These are phyloP conservation scores for Drosophila mettleri DNA, from an alignment of 2,888 invertebrate species.

Conservation along the genomic window DNA sequence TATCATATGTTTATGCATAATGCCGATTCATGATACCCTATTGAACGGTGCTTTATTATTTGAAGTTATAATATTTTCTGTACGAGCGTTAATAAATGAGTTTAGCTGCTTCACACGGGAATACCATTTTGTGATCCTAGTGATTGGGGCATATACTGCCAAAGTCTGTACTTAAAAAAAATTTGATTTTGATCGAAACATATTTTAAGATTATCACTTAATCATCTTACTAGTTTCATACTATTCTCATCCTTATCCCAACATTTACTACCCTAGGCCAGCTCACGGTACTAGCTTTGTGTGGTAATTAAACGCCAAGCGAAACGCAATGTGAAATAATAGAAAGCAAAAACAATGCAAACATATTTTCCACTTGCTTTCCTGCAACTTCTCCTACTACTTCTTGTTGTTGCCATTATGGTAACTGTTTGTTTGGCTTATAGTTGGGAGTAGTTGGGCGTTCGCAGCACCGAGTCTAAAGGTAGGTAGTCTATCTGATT, in stretches of 20 bases:
- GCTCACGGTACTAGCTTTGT: constrained; percentile 57
- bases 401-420: constrained; percentile 44
- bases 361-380: constrained; percentile 71
- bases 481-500: constrained; percentile 15
- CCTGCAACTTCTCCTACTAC: constrained; percentile 7
- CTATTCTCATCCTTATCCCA: constrained; percentile 19
- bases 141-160: background rate
- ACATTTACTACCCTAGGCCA: constrained; percentile 38
- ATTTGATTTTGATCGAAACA: background rate
- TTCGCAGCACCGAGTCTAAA: constrained; percentile 21
- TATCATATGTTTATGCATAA: constrained; percentile 2
- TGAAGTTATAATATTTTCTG: background rate
- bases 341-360: constrained; percentile 51
- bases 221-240: background rate
- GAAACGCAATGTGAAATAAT: constrained; percentile 19
- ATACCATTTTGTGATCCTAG: background rate
- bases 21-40: constrained; percentile 33
- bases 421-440: constrained; percentile 62
- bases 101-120: background rate
- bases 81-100: background rate
- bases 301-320: constrained; percentile 68
- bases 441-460: constrained; percentile 58
- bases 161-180: too few species aligned
- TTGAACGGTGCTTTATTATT: background rate
- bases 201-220: background rate